Evolutionary conservation across 2,113 vertebrate genomes (phyloP).

Genomic region (Hylia prasina): DNA sequence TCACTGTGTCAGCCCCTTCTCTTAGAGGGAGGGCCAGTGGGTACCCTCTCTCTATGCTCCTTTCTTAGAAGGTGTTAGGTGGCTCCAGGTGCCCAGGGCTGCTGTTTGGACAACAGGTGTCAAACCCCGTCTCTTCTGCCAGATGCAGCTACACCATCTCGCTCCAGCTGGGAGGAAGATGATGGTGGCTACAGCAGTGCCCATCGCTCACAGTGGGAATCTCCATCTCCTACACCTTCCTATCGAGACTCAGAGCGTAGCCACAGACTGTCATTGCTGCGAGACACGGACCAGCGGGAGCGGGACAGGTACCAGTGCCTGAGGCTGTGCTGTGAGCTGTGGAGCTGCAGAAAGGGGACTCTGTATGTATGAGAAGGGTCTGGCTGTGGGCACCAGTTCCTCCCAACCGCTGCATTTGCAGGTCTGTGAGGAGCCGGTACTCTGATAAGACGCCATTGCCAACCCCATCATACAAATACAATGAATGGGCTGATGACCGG

Average conservation of each 20-base stretch:
- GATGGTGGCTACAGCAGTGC: constrained; percentile 80
- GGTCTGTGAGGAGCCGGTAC: constrained; percentile 86
- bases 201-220: constrained; percentile 93
- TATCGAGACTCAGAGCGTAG: constrained; percentile 80
- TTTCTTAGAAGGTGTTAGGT: not conserved
- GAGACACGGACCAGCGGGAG: constrained; percentile 84
- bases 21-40: not conserved
- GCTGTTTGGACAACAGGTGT: not conserved
- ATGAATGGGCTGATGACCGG: constrained; percentile 94
- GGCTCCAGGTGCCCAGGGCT: not conserved
- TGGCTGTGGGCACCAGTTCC: not conserved
- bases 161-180: constrained; percentile 96
- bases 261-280: constrained; percentile 67
- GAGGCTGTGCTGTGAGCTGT: not conserved
- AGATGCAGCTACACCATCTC: constrained; percentile 91
- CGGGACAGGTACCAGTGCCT: constrained; percentile 24
- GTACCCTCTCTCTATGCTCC: not conserved
- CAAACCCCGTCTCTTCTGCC: not conserved
- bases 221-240: constrained; percentile 87
- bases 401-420: constrained; percentile 2
- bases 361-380: accelerated
- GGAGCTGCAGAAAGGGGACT: not conserved
- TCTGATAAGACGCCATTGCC: constrained; percentile 87
- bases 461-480: constrained; percentile 95
- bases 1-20: not conserved